phyloP scores from a whole-genome alignment of 2,888 invertebrate species.

The Hyposoter didymator region DNA sequence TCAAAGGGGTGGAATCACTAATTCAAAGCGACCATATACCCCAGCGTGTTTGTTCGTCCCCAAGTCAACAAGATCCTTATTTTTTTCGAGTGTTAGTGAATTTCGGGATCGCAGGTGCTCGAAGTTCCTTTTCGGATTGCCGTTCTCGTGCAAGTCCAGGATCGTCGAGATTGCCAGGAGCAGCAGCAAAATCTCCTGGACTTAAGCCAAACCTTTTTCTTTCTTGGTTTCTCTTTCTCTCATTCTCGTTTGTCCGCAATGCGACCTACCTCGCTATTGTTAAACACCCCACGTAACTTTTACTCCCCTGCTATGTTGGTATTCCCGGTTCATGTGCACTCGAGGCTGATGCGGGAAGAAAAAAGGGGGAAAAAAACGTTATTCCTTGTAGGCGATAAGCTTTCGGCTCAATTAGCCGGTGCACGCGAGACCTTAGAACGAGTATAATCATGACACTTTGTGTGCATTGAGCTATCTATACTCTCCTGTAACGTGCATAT shows the following conservation, averaged over 20 bases:
- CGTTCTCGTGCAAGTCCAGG: background rate
- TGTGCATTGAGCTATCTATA: constrained; percentile 23
- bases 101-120: constrained; percentile 7
- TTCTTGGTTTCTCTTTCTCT: constrained; percentile 50
- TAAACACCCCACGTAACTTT: constrained; percentile 66
- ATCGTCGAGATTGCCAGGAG: constrained; percentile 29
- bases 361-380: constrained; percentile 34
- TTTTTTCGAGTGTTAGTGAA: constrained; percentile 7
- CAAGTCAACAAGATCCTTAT: constrained; percentile 9
- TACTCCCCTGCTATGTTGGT: constrained; percentile 43
- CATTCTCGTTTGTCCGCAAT: constrained; percentile 67
- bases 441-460: constrained; percentile 51
- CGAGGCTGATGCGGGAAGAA: constrained; percentile 1
- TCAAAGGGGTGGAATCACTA: background rate
- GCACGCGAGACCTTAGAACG: constrained; percentile 64
- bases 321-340: constrained; percentile 41
- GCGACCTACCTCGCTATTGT: constrained; percentile 70
- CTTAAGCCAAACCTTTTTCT: constrained; percentile 43
- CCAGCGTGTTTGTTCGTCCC: background rate
- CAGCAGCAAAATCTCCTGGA: constrained; percentile 52
- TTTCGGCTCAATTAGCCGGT: constrained; percentile 56
- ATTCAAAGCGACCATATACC: background rate
- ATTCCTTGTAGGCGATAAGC: constrained; percentile 57
- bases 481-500: background rate
- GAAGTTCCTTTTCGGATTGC: constrained; percentile 29